phyloP scores from a whole-genome alignment of 2,113 vertebrate species.

The Apteryx owenii region DNA sequence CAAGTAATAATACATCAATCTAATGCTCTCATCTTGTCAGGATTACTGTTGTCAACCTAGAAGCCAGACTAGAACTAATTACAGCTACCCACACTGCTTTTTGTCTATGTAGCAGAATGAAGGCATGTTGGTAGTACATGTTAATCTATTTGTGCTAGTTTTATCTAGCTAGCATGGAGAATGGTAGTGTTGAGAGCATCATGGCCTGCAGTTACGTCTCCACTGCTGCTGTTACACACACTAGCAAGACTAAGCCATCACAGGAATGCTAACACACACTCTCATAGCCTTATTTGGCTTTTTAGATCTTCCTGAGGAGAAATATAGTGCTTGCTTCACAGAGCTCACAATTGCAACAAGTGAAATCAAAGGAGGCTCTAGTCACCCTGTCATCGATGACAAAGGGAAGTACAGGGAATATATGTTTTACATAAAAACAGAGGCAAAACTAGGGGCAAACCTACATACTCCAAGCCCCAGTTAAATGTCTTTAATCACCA shows the following conservation, averaged over 20 bases:
- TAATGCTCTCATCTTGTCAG: not conserved
- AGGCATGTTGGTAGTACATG: accelerated
- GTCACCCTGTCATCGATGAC: not conserved
- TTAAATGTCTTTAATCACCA: not conserved
- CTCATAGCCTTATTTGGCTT: not conserved
- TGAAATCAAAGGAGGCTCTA: not conserved
- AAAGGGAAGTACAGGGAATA: not conserved
- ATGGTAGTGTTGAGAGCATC: not conserved
- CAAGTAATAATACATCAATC: not conserved
- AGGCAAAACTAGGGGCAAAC: not conserved
- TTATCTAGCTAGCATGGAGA: not conserved
- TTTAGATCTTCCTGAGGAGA: not conserved
- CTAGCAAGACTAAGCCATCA: not conserved
- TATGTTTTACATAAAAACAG: not conserved
- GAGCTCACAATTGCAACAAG: not conserved
- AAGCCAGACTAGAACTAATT: not conserved
- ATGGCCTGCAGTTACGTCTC: not conserved
- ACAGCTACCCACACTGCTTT: not conserved
- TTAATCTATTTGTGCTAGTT: not conserved
- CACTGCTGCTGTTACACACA: not conserved
- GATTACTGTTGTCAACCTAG: not conserved
- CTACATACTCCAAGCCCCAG: not conserved
- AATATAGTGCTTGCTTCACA: not conserved
- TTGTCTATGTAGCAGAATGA: not conserved
- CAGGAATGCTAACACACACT: not conserved